A percentile compares a stretch with the other conserved stretches of the same genome.
phyloP scores from a whole-genome alignment of 1,140 invertebrate genomes.

The Thrips palmi region DNA sequence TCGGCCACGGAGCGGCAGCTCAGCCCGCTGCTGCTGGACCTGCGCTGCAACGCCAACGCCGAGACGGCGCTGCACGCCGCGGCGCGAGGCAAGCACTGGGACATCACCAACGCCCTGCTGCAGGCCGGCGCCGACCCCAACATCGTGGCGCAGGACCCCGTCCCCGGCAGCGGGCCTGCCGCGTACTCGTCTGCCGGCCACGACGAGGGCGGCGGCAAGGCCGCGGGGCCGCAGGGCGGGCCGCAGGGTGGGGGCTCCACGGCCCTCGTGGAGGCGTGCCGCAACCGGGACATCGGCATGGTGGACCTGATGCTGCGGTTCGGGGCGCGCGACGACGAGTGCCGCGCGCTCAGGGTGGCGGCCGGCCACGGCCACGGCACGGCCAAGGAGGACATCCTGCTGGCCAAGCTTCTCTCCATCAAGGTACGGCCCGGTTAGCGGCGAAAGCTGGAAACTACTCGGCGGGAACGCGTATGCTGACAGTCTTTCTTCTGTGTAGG shows the following conservation, averaged over 20 bases:
- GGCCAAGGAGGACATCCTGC: constrained; percentile 40
- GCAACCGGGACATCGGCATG: constrained; percentile 39
- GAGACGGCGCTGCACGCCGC: constrained; percentile 65
- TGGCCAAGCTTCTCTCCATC: constrained; percentile 54
- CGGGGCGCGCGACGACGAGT: constrained; percentile 76
- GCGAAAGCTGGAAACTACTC: too few relatives aligned
- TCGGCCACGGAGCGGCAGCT: constrained; percentile 30
- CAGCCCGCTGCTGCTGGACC: constrained; percentile 51
- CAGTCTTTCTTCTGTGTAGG: too few relatives aligned
- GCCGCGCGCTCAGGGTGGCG: constrained; percentile 56
- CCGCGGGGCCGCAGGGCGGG: neutral
- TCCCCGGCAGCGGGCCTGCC: too few relatives aligned
- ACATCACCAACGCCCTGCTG: constrained; percentile 54
- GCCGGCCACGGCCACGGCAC: constrained; percentile 29
- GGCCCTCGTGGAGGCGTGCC: constrained; percentile 54
- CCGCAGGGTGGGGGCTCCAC: constrained; percentile 27
- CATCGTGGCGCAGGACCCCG: constrained; percentile 24
- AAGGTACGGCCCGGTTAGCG: constrained; percentile 45
- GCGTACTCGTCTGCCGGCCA: neutral
- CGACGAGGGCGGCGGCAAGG: neutral
- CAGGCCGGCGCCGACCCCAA: constrained; percentile 55
- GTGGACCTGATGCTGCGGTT: constrained; percentile 60
- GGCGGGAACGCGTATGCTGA: too few relatives aligned
- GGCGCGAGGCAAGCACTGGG: constrained; percentile 53
- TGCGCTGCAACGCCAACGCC: constrained; percentile 52